Evolutionary conservation across 2,888 invertebrate species (phyloP).

Genomic region (Andrena haemorrhoa): DNA sequence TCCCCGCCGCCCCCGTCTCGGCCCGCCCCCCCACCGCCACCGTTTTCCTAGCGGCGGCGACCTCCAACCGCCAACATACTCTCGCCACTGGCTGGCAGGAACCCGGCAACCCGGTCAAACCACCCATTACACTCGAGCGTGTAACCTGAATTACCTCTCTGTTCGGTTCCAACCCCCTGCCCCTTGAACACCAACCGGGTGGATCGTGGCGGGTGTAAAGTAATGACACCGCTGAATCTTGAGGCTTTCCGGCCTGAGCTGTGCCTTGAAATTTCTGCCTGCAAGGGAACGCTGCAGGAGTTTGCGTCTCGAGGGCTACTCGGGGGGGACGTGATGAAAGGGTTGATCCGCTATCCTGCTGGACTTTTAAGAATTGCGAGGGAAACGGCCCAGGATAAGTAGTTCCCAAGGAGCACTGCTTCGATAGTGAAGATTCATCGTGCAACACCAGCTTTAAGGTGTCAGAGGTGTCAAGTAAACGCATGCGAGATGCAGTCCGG

Average conservation of each 20-base stretch:
- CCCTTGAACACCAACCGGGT: slow-evolving; percentile 43
- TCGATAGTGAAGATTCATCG: too few relatives aligned
- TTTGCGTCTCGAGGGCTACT: not conserved
- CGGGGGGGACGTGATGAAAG: not conserved
- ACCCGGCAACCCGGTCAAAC: slow-evolving; percentile 69
- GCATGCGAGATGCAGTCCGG: too few relatives aligned
- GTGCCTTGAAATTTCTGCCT: slow-evolving; percentile 38
- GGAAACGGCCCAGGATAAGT: not conserved
- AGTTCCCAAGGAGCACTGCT: not conserved
- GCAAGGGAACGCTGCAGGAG: not conserved
- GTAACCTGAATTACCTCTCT: slow-evolving; percentile 73
- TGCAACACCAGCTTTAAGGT: too few relatives aligned
- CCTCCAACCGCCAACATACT: slow-evolving; percentile 60
- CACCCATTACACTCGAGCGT: slow-evolving; percentile 72
- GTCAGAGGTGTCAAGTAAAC: too few relatives aligned
- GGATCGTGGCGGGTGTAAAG: slow-evolving; percentile 55
- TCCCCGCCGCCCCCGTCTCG: slow-evolving; percentile 32
- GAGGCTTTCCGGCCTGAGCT: slow-evolving; percentile 44
- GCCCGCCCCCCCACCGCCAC: slow-evolving; percentile 15
- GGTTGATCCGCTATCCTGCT: slow-evolving; percentile 1
- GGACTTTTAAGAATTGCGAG: not conserved
- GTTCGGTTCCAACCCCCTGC: slow-evolving; percentile 56
- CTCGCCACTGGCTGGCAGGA: slow-evolving; percentile 47
- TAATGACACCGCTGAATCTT: slow-evolving; percentile 65
- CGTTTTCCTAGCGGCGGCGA: slow-evolving; percentile 60